Evolutionary conservation across 2,797 vertebrate genomes (phyloP).

Genomic region (Manis pentadactyla): DNA sequence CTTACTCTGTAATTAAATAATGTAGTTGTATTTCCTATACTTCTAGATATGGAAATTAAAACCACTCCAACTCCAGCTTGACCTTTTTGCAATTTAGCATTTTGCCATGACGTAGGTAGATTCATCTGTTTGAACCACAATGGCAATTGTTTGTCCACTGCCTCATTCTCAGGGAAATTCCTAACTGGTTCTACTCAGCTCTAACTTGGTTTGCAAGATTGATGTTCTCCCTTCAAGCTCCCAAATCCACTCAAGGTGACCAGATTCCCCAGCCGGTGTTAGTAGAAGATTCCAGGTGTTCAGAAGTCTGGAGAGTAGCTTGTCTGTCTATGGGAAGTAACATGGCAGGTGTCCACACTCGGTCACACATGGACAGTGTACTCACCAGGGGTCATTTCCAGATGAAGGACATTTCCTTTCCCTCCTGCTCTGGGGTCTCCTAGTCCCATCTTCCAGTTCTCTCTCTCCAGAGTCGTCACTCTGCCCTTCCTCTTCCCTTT

Average conservation of each 20-base stretch:
- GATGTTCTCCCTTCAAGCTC: neutral
- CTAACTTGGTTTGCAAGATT: neutral
- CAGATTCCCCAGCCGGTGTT: neutral
- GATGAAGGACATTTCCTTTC: neutral
- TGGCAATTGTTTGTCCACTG: neutral
- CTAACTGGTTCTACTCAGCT: neutral
- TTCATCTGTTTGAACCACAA: neutral
- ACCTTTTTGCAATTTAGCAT: neutral
- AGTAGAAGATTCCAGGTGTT: neutral
- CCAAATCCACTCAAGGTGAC: neutral
- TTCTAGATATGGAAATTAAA: neutral
- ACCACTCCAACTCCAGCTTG: neutral
- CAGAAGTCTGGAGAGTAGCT: neutral
- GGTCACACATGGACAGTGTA: no score
- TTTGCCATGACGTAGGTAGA: neutral
- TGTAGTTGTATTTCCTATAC: neutral
- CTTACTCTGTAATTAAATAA: neutral
- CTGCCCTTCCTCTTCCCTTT: neutral
- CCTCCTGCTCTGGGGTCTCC: neutral
- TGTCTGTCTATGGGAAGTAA: rapidly evolving
- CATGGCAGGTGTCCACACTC: neutral
- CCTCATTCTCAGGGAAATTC: neutral
- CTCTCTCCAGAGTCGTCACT: neutral
- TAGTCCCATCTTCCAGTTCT: neutral
- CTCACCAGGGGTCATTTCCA: neutral